Conservation (phyloP, 2,113 vertebrate species). For the Trematomus loennbergii region DNA sequence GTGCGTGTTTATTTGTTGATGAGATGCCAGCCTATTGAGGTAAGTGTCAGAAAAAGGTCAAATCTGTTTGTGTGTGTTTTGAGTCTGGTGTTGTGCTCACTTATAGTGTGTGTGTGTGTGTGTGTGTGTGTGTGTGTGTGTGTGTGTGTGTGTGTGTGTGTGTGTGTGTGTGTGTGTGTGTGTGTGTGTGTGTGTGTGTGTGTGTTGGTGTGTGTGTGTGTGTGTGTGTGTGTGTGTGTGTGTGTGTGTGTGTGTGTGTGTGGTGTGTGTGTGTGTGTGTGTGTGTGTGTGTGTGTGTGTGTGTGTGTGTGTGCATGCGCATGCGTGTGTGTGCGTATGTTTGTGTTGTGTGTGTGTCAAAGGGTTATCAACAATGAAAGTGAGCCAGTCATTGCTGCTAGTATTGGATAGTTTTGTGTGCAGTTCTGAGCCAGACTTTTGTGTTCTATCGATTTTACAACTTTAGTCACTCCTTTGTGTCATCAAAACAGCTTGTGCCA, state of each 20-base stretch:
- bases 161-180: slow-evolving; percentile 12
- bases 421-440: slow-evolving; percentile 33
- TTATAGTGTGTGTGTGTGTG: slow-evolving; percentile 25
- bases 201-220: slow-evolving; percentile 9
- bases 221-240: slow-evolving; percentile 22
- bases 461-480: slow-evolving; percentile 35
- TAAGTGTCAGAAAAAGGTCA: slow-evolving; percentile 54
- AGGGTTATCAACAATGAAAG: slow-evolving; percentile 59
- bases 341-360: slow-evolving; percentile 18
- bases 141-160: slow-evolving; percentile 13
- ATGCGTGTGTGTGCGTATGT: slow-evolving; percentile 10
- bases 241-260: slow-evolving; percentile 20
- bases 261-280: slow-evolving; percentile 33
- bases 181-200: not conserved
- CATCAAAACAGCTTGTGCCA: slow-evolving; percentile 52
- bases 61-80: slow-evolving; percentile 32
- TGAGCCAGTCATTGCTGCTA: slow-evolving; percentile 40
- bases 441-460: slow-evolving; percentile 57
- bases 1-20: slow-evolving; percentile 39
- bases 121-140: slow-evolving; percentile 5
- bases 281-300: slow-evolving; percentile 20
- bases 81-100: slow-evolving; percentile 31
- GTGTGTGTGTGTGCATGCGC: slow-evolving; percentile 1
- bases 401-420: slow-evolving; percentile 33
- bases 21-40: slow-evolving; percentile 55